A percentile compares a stretch with the other conserved stretches of the same genome.
Evolutionary conservation across 2,888 invertebrate genomes (phyloP).

Genomic region (Villa cingulata): DNA sequence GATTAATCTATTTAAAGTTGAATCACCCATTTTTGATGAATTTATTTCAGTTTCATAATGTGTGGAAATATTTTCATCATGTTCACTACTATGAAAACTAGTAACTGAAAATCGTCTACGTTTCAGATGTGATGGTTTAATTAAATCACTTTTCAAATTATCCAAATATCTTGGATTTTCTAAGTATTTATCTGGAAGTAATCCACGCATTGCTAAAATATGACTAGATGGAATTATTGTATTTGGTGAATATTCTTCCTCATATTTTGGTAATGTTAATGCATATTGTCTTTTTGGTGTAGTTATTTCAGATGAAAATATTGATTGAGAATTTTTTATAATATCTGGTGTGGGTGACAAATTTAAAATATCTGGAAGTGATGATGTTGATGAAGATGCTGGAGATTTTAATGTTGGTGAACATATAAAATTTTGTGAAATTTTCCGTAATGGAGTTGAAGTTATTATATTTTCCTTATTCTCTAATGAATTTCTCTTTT

Average conservation of each 20-base stretch:
- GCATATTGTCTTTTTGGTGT: constrained; percentile 21
- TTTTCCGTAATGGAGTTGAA: constrained; percentile 6
- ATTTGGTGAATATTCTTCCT: constrained; percentile 33
- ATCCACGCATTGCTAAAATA: constrained; percentile 28
- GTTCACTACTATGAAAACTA: too few relatives aligned
- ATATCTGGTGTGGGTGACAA: background rate
- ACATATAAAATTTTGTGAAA: background rate
- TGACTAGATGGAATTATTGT: constrained; percentile 23
- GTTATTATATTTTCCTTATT: constrained; percentile 8
- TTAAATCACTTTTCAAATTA: constrained; percentile 1
- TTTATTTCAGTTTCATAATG: constrained; percentile 7
- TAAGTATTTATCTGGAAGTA: constrained; percentile 28
- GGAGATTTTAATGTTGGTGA: background rate
- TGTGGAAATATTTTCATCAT: background rate
- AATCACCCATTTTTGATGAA: constrained; percentile 32
- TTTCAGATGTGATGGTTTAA: background rate
- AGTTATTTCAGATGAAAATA: background rate
- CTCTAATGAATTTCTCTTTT: background rate
- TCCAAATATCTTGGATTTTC: constrained; percentile 29
- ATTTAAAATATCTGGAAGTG: background rate
- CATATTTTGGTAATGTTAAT: constrained; percentile 30
- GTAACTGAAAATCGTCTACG: background rate
- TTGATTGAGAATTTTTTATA: background rate
- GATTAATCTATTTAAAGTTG: constrained; percentile 31
- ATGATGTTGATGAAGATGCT: background rate